A percentile compares a stretch with the other conserved stretches of the same genome.
Conservation (phyloP, 2,797 vertebrate genomes). For the Apogon talboti region DNA sequence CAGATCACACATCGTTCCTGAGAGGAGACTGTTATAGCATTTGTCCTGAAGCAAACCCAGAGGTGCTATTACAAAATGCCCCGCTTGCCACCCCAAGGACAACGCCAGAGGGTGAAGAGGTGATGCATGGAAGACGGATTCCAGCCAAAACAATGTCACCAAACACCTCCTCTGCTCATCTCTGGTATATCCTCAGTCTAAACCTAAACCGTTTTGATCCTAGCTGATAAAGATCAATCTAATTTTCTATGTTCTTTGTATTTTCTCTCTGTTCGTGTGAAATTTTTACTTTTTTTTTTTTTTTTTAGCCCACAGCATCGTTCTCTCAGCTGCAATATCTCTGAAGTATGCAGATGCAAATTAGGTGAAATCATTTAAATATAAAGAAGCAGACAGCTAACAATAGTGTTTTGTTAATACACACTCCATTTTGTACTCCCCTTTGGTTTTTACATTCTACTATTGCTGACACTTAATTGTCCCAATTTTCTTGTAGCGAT, state of each 20-base stretch:
- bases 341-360: conserved; percentile 29
- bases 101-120: conserved; percentile 16
- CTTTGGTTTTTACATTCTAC: conserved; percentile 10
- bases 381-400: conserved; percentile 19
- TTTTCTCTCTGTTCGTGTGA: too few species aligned
- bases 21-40: conserved; percentile 43
- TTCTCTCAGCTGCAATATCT: conserved; percentile 6
- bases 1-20: conserved; percentile 24
- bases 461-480: conserved; percentile 23
- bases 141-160: conserved; percentile 11
- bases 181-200: not conserved
- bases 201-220: not conserved
- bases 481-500: conserved; percentile 8
- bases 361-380: conserved; percentile 33
- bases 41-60: conserved; percentile 55
- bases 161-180: not conserved
- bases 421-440: conserved; percentile 13
- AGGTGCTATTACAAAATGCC: conserved; percentile 45
- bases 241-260: too few species aligned
- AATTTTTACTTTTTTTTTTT: too few species aligned
- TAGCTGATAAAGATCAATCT: conserved; percentile 1
- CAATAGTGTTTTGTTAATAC: conserved; percentile 45
- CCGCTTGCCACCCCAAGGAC: conserved; percentile 11
- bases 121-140: conserved; percentile 22
- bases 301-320: conserved; percentile 20